Base-by-base conservation (phyloP, 2,888 invertebrate genomes). In the Harpalus rubripes region DNA sequence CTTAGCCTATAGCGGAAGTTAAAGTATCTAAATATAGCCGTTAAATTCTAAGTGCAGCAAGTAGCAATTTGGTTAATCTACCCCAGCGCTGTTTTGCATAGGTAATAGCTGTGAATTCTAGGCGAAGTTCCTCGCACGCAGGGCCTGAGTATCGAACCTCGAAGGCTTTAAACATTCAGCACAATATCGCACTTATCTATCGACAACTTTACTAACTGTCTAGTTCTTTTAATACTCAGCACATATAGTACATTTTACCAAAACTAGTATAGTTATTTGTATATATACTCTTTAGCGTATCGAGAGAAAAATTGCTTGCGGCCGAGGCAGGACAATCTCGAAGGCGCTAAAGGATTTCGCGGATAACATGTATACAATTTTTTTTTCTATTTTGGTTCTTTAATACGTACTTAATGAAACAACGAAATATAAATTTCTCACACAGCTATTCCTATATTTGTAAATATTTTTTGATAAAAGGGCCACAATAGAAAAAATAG, bases 41-140 rank as follows among this genome's bases (percentile, higher is more conserved):
- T 18, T 61, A 61, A 61, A 61, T 16, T 61, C 59, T 8, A 15
- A 61, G 26, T 22, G 63, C 26, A 63, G 63, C 63, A 22, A 68
- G 32, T 68, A 41, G 68, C 68, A 68, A 68, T 68, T 68, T 68
- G 63, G 63, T 63, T 63, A 63, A 63, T 63, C 63, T 63, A 63
- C 63, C 63, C 63, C 26, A 63, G 22, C 8, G 63, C 63, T 63
- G 39, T 39, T 68, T 68, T 68, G 68, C 68, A 68, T 68, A 68
- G 68, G 68, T 68, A 68, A 68, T 68, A 68, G 32, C 41, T n/a
- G 32, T n/a, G 3, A n/a, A 3, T 32, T 12, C 68, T n/a, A 12
- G 16, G 22, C 26, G 22, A 18, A 59, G 63, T 10, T 18, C 63
- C 63, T 5, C 22, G 18, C 63, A 63, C 22, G 63, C 8, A 10